Evolutionary conservation across 2,113 vertebrate species (phyloP).

Genomic region (Poeciliopsis turrubarensis): DNA sequence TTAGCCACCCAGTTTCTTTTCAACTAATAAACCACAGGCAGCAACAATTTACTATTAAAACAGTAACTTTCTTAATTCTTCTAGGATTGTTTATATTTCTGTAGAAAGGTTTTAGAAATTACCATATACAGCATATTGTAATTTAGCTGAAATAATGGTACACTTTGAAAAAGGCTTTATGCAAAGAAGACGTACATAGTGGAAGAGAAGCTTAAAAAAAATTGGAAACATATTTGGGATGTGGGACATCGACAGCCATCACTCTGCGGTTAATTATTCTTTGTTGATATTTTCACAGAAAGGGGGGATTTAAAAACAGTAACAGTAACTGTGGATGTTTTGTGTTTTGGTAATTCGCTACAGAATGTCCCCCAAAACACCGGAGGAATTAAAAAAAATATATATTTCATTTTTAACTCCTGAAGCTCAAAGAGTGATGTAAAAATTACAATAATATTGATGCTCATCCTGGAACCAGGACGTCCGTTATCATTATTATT

Average conservation of each 20-base stretch:
- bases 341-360: constrained; percentile 43
- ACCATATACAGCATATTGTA: too few species aligned
- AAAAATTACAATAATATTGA: constrained; percentile 43
- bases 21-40: too few species aligned
- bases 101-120: too few species aligned
- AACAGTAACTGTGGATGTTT: constrained; percentile 3
- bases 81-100: too few species aligned
- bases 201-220: not conserved
- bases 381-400: constrained; percentile 24
- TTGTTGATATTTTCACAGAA: constrained; percentile 17
- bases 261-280: constrained; percentile 34
- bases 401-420: constrained; percentile 40
- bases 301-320: constrained; percentile 16
- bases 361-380: constrained; percentile 66
- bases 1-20: too few species aligned
- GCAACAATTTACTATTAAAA: too few species aligned
- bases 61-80: too few species aligned
- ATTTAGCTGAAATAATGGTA: constrained; percentile 28
- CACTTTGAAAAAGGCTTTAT: not conserved
- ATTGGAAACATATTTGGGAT: constrained; percentile 17
- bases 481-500: too few species aligned
- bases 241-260: constrained; percentile 28
- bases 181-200: too few species aligned
- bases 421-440: constrained; percentile 33
- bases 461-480: constrained; percentile 1